Base-by-base conservation (phyloP, 2,888 invertebrate species). In the Amiota minor region DNA sequence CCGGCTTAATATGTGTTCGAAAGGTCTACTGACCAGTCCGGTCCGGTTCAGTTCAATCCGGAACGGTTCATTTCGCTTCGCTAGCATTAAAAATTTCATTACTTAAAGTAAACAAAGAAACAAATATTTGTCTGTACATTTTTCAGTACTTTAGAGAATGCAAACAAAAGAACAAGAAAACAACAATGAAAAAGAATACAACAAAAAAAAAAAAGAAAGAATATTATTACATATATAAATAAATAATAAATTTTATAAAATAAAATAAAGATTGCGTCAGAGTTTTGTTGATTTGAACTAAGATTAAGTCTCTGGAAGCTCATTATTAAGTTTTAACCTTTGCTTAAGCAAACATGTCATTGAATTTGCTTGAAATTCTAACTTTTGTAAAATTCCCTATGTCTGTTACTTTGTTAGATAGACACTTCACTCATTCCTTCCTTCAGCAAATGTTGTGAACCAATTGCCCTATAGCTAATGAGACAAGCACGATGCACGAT, bases 91-190 rank as follows among this genome's bases (percentile, higher is more conserved):
- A 35, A 35, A 35, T 82, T 82, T 85, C 82, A 85, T 82, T 82
- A 82, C 35, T 35, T 35, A 35, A 35, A 83, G 85, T 83, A 83
- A 84, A 81, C 82, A 83, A 77, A 85, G 76, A 79, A 83, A 82
- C 82, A 82, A 85, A 82, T 82, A 82, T 82, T 82, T 82, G 85
- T 69, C 77, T 84, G 78, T 85, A 82, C 77, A 82, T 85, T 85
- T 84, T 82, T 82, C 82, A 85, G 75, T 82, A 85, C 84, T 82
- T 82, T 84, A 79, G 85, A 76, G 72, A 35, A 35, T 8, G 6
- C 35, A 35, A 35, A 35, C 35, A 35, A 35, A 35, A 35, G 35
- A 35, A 6, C 0, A 6, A 18, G 12, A 59, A 59, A 56, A 56
- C 12, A 59, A 59, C 16, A 59, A 59, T 20, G 59, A 11, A 59